Evolutionary conservation across 2,113 vertebrate genomes (phyloP).

Genomic region (Synodontis membranacea): DNA sequence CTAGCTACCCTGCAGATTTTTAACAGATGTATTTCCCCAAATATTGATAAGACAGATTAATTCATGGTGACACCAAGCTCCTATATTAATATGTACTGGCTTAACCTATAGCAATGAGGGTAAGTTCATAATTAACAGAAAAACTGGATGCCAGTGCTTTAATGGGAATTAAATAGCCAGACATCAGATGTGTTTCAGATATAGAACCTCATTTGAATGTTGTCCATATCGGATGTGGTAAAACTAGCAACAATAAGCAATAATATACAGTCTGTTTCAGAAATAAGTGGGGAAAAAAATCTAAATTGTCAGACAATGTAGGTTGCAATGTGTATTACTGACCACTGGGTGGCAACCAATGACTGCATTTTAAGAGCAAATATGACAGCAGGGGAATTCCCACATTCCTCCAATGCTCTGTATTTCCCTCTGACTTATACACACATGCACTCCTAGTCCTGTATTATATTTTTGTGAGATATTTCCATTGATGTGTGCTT

Average conservation of each 20-base stretch:
- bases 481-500: not conserved
- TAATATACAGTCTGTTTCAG: not conserved
- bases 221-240: not conserved
- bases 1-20: not conserved
- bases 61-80: not conserved
- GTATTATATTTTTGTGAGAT: not conserved
- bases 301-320: not conserved
- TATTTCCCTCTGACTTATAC: constrained; percentile 37
- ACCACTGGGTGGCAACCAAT: constrained; percentile 74
- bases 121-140: not conserved
- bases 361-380: constrained; percentile 31
- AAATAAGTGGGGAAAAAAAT: not conserved
- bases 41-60: not conserved
- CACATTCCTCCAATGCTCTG: constrained; percentile 46
- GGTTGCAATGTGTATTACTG: constrained; percentile 48
- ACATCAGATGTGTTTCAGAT: not conserved
- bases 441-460: not conserved
- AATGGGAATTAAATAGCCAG: not conserved
- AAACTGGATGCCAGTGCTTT: not conserved
- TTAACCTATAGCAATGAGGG: not conserved
- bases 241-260: not conserved
- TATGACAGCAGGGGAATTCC: constrained; percentile 62
- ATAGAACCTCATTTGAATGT: not conserved
- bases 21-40: not conserved
- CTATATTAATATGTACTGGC: not conserved